A percentile compares a stretch with the other conserved stretches of the same genome.
Conservation (phyloP, 35 echinoderm and acorn worm species). For the Patiria miniata region DNA sequence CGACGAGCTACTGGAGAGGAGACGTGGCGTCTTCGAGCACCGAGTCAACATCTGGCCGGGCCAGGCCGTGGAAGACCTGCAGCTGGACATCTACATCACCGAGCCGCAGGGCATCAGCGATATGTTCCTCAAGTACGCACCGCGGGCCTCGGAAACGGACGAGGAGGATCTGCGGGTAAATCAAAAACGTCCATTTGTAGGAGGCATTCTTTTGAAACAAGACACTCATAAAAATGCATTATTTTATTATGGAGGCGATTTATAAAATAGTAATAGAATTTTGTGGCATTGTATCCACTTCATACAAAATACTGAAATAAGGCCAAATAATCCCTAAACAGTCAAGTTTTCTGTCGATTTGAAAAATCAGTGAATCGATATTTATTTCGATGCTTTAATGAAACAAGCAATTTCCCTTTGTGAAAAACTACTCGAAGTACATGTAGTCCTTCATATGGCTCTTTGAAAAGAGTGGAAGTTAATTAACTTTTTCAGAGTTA, state of each 20-base stretch:
- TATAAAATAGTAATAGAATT: neutral
- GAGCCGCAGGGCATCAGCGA: slow-evolving; percentile 84
- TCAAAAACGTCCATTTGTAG: no score
- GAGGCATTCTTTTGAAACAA: neutral
- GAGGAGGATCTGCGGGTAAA: neutral
- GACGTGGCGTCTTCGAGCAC: slow-evolving; percentile 65
- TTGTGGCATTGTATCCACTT: no score
- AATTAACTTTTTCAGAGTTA: no score
- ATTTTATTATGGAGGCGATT: neutral
- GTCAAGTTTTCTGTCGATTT: no score
- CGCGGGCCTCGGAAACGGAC: neutral
- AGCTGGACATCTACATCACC: slow-evolving; percentile 70
- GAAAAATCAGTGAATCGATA: no score
- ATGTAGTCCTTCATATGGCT: no score
- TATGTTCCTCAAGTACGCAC: slow-evolving; percentile 38
- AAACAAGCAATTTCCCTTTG: no score
- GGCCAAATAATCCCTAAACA: no score
- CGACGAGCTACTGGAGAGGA: slow-evolving; percentile 78
- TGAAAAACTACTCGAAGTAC: no score
- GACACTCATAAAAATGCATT: slow-evolving; percentile 1
- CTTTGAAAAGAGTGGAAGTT: no score
- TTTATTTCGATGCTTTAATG: no score
- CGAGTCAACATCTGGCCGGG: slow-evolving; percentile 80
- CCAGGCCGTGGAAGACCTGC: slow-evolving; percentile 73
- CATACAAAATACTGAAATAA: no score